Conservation (phyloP, 2,888 invertebrate genomes). For the Polyploca ridens region DNA sequence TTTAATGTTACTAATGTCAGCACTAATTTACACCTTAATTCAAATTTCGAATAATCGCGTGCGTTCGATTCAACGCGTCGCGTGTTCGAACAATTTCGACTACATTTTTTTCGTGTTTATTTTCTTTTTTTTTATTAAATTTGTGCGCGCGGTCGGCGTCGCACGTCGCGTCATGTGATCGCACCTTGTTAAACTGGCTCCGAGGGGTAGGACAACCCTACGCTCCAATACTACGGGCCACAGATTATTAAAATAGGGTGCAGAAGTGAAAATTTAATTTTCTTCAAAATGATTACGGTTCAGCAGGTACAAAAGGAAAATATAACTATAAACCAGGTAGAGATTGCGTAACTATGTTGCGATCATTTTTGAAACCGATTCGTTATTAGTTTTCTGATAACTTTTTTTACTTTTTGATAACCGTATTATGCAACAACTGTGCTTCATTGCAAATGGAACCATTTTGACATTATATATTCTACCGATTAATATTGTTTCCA, state of each 20-base stretch:
- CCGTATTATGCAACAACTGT: too few relatives aligned
- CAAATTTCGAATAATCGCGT: slow-evolving; percentile 22
- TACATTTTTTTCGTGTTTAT: slow-evolving; percentile 74
- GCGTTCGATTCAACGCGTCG: slow-evolving; percentile 14
- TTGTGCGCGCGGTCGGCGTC: slow-evolving; percentile 27
- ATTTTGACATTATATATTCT: too few relatives aligned
- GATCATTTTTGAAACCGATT: too few relatives aligned
- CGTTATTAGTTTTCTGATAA: too few relatives aligned
- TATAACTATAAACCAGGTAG: background rate
- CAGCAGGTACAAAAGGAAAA: background rate
- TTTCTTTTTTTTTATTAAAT: slow-evolving; percentile 24
- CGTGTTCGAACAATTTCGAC: slow-evolving; percentile 33
- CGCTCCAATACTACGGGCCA: slow-evolving; percentile 71
- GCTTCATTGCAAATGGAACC: too few relatives aligned
- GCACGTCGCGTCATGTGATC: slow-evolving; percentile 47
- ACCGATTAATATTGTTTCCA: too few relatives aligned
- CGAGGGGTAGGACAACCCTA: slow-evolving; percentile 70
- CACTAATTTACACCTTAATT: slow-evolving; percentile 22
- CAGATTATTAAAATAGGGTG: slow-evolving; percentile 43
- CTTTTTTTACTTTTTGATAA: too few relatives aligned
- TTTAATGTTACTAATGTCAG: slow-evolving; percentile 21
- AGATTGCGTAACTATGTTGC: too few relatives aligned
- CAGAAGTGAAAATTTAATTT: background rate
- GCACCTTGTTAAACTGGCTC: slow-evolving; percentile 61
- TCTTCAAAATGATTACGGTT: background rate